These are phyloP conservation scores for Oenanthe oenanthe DNA, from an alignment of 2,113 vertebrate species.

Conservation along the genomic window DNA sequence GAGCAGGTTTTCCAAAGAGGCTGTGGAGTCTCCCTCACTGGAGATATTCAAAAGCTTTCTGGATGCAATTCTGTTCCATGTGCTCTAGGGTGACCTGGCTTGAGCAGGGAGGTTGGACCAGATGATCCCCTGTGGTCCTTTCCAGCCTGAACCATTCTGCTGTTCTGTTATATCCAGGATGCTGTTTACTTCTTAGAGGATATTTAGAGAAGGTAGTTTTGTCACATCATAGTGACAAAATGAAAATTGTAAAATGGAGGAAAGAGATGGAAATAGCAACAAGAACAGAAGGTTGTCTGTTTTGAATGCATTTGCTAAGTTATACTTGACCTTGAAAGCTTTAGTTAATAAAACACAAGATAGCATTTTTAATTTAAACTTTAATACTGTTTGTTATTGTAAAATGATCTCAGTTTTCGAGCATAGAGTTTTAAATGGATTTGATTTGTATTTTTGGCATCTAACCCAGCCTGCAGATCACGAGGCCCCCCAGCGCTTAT, in stretches of 20 bases:
- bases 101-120: not conserved
- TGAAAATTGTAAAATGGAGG: not conserved
- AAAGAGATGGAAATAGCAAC: not conserved
- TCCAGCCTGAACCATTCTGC: not conserved
- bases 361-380: constrained; percentile 46
- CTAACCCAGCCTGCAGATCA: constrained; percentile 71
- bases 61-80: not conserved
- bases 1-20: not conserved
- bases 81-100: not conserved
- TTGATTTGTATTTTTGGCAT: constrained; percentile 77
- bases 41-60: not conserved
- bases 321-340: constrained; percentile 34
- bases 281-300: not conserved
- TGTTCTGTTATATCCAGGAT: not conserved
- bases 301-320: constrained; percentile 10
- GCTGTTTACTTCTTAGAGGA: not conserved
- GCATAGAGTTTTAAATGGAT: constrained; percentile 55
- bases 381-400: constrained; percentile 59
- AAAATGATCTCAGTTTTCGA: constrained; percentile 45
- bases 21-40: not conserved
- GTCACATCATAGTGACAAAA: not conserved
- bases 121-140: not conserved
- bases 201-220: not conserved
- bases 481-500: constrained; percentile 53
- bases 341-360: constrained; percentile 59